Percentiles rank a stretch among this genome's conserved stretches.
Evolutionary conservation across 2,797 vertebrate species (phyloP).

Genomic region (Anabacerthia variegaticeps): DNA sequence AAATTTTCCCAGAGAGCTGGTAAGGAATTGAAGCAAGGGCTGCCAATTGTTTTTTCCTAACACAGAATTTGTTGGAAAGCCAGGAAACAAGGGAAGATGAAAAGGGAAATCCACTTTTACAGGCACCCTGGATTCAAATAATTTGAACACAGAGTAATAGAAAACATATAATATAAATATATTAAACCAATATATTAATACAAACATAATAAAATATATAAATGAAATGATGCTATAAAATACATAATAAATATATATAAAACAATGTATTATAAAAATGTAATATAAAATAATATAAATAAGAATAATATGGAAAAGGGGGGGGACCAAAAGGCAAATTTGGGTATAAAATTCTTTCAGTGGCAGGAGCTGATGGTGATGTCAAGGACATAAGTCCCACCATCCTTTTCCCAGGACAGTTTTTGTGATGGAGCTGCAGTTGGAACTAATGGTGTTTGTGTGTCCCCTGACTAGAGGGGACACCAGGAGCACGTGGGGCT

Average conservation of each 20-base stretch:
- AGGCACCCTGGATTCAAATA: neutral
- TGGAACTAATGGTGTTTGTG: neutral
- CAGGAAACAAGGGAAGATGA: neutral
- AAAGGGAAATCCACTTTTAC: neutral
- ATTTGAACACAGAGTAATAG: neutral
- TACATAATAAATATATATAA: neutral
- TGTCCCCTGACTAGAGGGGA: rapidly evolving
- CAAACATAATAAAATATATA: neutral
- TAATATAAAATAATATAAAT: neutral
- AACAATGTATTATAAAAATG: neutral
- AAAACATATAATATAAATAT: neutral
- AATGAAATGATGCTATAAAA: neutral
- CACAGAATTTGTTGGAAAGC: neutral
- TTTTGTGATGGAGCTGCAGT: neutral
- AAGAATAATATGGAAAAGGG: neutral
- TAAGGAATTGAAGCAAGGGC: neutral
- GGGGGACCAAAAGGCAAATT: neutral
- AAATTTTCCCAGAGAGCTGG: neutral
- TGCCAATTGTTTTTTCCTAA: neutral
- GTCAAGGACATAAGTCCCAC: neutral
- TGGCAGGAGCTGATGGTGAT: neutral
- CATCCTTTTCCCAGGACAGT: rapidly evolving
- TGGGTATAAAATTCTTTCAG: neutral
- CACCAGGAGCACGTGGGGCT: conserved; percentile 42
- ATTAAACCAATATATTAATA: neutral